These are phyloP conservation scores for Spongilla lacustris DNA, from an alignment of 37 sponge, comb jelly and placozoan genomes.

Conservation along the genomic window DNA sequence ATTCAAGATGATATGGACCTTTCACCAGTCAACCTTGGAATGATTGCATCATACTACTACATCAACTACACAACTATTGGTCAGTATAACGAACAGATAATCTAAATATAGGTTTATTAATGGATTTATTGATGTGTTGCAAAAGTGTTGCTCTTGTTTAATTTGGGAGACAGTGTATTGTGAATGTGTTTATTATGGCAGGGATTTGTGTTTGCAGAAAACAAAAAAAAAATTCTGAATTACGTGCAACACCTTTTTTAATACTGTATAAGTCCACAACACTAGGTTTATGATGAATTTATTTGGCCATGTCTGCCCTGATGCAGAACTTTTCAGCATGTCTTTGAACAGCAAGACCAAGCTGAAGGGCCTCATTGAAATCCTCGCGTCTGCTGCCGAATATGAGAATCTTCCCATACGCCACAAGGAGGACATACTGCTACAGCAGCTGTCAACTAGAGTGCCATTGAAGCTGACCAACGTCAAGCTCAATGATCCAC, in stretches of 20 bases:
- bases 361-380: constrained; percentile 94
- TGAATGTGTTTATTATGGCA: too few relatives aligned
- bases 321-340: constrained; percentile 94
- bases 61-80: constrained; percentile 99
- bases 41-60: constrained; percentile 99
- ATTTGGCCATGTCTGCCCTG: not conserved
- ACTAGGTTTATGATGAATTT: not conserved
- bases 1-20: constrained; percentile 96
- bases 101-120: not conserved
- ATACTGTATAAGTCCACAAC: not conserved
- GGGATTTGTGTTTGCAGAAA: too few relatives aligned
- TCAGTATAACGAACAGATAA: constrained; percentile 1
- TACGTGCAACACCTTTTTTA: too few relatives aligned
- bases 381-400: constrained; percentile 92
- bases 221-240: not conserved
- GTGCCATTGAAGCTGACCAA: constrained; percentile 92
- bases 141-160: not conserved
- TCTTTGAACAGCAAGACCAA: constrained; percentile 97
- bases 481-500: constrained; percentile 86
- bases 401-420: constrained; percentile 90
- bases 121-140: not conserved
- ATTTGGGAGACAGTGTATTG: too few relatives aligned
- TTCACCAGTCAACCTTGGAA: constrained; percentile 92
- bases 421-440: constrained; percentile 91
- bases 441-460: constrained; percentile 84